Evolutionary conservation across 2,113 vertebrate species (phyloP), one percentile per base, ranked within the genome.

Genomic region (Triplophysa rosa): DNA sequence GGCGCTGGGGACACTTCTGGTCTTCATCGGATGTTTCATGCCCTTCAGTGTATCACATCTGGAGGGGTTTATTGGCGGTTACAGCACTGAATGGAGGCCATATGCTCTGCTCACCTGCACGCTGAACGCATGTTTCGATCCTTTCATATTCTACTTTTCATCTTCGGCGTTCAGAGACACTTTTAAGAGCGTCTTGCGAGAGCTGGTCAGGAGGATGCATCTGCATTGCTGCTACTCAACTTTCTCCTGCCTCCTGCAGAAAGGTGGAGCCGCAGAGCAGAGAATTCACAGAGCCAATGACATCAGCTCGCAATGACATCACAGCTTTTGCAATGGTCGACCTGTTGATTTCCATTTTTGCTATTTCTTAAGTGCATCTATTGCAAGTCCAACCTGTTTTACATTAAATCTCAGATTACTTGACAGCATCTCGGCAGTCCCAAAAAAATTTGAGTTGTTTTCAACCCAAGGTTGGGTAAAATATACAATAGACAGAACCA

Each of bases 101-200:
- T 37, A 86, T 0, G 89, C 91, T 0, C 83, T 95, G 67, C 80
- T 94, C 1, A 77, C 90, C 71, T 91, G 92, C 47, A 92, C 90
- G 11, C 86, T 93, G 58, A 93, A 92, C 2, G 91, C 90, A 78
- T 89, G 88, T n/a, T 83, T 93, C 80, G 91, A 95, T 63, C 93
- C 94, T 0, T 52, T 95, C 42, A 86, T 95, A 4, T 94, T 93
- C 84, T 94, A 93, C 29, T 94, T 94, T 79, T 93, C 92, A 0
- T 93, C 93, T 0, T 88, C 89, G 0, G 89, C 87, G 0, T 80
- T 94, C 40, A 89, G 91, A 77, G 72, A 54, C 4, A 80, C 86
- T 1, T 83, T 92, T 21, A 85, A 58, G 0, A n/a, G 76, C 14
- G 42, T 88, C 29, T 24, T 85, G 0, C 33, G 74, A 47, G 40